Conservation (phyloP, 2,888 invertebrate genomes). For the Pristionchus japonicus region DNA sequence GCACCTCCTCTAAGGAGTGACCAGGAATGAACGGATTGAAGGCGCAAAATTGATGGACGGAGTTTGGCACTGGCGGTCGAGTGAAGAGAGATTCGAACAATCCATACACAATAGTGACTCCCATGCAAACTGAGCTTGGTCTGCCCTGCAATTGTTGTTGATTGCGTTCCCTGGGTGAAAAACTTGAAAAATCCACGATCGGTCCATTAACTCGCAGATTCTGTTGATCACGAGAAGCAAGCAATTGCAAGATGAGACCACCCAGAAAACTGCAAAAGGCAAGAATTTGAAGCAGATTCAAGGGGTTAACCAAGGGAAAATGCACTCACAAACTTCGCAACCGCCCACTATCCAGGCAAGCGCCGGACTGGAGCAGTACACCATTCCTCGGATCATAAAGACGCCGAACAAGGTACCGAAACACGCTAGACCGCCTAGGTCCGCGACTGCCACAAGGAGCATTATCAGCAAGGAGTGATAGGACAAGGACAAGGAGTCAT, state of each 20-base stretch:
- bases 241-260: background rate
- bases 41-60: background rate
- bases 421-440: background rate
- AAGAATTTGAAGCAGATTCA: background rate
- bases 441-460: background rate
- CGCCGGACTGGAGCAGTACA: background rate
- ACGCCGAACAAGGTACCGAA: background rate
- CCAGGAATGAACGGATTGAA: background rate
- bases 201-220: background rate
- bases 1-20: background rate
- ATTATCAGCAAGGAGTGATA: background rate
- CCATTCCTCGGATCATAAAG: background rate
- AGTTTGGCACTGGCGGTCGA: background rate
- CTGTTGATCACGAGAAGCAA: background rate
- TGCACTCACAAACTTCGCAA: background rate
- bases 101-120: background rate
- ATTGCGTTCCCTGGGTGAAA: too few species aligned
- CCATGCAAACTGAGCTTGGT: background rate
- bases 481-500: background rate
- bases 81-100: background rate
- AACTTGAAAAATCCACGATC: background rate
- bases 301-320: too few species aligned
- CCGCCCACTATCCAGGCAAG: background rate
- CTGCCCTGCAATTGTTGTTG: background rate
- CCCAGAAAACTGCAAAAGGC: background rate